Base-by-base conservation (phyloP, 2,797 vertebrate species). In the Leuciscus waleckii region DNA sequence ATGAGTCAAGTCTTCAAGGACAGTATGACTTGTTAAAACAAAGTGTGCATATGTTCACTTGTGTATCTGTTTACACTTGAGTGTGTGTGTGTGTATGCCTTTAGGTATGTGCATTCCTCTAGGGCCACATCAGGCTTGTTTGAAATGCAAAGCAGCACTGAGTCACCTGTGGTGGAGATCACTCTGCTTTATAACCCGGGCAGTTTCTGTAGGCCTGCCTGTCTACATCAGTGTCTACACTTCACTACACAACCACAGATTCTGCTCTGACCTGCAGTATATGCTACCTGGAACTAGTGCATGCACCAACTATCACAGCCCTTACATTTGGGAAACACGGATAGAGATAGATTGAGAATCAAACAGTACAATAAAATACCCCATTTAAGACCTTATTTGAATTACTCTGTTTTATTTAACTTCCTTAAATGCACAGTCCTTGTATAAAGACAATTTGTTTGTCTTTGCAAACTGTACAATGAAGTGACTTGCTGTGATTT, bases 61-160 rank as follows among this genome's bases (percentile, higher is more conserved):
- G 41, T 85, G 49, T 39, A 13, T 56, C 67, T 54, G 86, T 78
- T 65, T 69, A 58, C 21, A 41, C 32, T 54, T 51, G 14, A 46
- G 79, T 26, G 46, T 46, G 23, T 68, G 14, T 26, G 10, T 29
- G 32, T 23, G 29, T 69, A 35, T 82, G 61, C 56, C 71, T 67
- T 29, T 16, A 46, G 67, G 65, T 70, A 35, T 58, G 19, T 78
- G 51, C 32, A 78, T 77, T 69, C 49, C 69, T 82, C 68, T 67
- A 61, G 51, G 67, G 74, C 77, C 49, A 54, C 81, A 89, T 65
- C 54, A 85, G 37, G 63, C 73, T 84, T 63, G 67, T 90, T 88
- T 90, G 85, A 87, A 86, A 87, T 88, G 88, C 88, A 90, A 90
- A 90, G 76, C 49, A 79, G 76, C 51, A 69, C 14, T 68, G 83